Conservation (phyloP, 2,888 invertebrate species). For the Falcaria lacertinaria region DNA sequence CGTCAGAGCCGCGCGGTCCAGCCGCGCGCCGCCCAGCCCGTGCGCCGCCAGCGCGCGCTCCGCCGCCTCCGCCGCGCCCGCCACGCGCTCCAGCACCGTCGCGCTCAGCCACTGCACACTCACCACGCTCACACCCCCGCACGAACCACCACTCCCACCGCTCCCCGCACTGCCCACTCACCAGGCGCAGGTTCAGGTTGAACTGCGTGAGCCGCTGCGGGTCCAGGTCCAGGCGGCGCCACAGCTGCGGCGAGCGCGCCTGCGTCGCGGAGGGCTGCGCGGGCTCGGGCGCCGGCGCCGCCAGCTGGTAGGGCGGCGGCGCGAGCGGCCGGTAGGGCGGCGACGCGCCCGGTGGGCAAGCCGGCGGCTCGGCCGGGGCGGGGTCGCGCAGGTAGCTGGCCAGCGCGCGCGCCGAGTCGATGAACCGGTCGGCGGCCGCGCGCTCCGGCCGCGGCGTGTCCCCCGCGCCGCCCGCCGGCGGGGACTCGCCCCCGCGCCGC, state of each 20-base stretch:
- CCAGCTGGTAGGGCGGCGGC: constrained; percentile 67
- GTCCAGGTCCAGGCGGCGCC: constrained; percentile 83
- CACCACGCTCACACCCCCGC: not conserved
- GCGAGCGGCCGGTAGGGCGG: constrained; percentile 54
- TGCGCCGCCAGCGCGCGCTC: constrained; percentile 85
- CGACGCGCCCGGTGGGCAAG: constrained; percentile 64
- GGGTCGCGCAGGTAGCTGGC: constrained; percentile 27
- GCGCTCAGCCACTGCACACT: constrained; percentile 88
- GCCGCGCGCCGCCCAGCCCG: constrained; percentile 83
- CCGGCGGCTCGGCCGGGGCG: constrained; percentile 61
- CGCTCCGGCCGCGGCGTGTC: constrained; percentile 20
- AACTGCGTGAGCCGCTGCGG: constrained; percentile 86
- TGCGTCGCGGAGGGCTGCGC: constrained; percentile 17
- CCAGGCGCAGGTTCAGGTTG: constrained; percentile 88
- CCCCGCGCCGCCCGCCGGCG: constrained; percentile 17
- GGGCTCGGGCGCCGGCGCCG: constrained; percentile 36
- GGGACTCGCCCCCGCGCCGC: constrained; percentile 5
- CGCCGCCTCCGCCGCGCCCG: constrained; percentile 85
- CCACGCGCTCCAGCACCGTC: constrained; percentile 88
- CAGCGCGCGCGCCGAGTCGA: constrained; percentile 33
- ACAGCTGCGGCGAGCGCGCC: constrained; percentile 71
- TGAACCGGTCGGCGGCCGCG: constrained; percentile 39
- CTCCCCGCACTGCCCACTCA: constrained; percentile 38
- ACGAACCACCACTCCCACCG: not conserved
- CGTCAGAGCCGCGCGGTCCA: constrained; percentile 71